Evolutionary conservation across 2,888 invertebrate genomes (phyloP), one percentile per base, ranked within the genome.

Genomic region (Cheilosia vernalis): DNA sequence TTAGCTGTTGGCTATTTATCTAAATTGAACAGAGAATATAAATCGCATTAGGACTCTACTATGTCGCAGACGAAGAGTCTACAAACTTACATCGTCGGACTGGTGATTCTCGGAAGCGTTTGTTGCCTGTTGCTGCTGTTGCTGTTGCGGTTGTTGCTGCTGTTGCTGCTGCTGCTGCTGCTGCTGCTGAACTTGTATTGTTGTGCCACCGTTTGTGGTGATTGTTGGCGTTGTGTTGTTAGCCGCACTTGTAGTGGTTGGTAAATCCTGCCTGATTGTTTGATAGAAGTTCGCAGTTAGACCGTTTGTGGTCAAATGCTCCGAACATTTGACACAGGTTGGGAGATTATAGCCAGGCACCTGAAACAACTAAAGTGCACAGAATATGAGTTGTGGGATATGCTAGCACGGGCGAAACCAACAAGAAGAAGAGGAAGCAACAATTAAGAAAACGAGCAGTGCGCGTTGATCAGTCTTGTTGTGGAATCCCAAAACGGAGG

Each of bases 261-360:
- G 89, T 83, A 67, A 76, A 88, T 86, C 88, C 88, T 86, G 87
- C 69, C 92, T 88, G 37, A 90, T 90, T 60, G 91, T 88, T 85
- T 91, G 92, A 90, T 92, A 92, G 74, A 92, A 92, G 55, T 87
- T 88, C 2, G 88, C 79, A 47, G 88, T 76, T 66, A 88, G 63
- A 79, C 90, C 90, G 87, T 91, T 92, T 53, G 90, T 90, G 55
- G 92, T 91, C 88, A 92, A 89, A 89, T 91, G 92, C 87, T 92
- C 92, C 47, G 92, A 92, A 89, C 92, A 92, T 90, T 92, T 92
- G 56, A 91, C 91, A 89, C 92, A 92, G 80, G 92, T 92, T 87
- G 92, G 92, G 88, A 92, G 90, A 89, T 90, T 91, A 89, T 92
- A 92, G 79, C 92, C 92, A 88, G 92, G 91, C 76, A 92, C 92